Evolutionary conservation across 2,888 invertebrate species (phyloP), one percentile per base, ranked within the genome.

Genomic region (Synanthedon tipuliformis): DNA sequence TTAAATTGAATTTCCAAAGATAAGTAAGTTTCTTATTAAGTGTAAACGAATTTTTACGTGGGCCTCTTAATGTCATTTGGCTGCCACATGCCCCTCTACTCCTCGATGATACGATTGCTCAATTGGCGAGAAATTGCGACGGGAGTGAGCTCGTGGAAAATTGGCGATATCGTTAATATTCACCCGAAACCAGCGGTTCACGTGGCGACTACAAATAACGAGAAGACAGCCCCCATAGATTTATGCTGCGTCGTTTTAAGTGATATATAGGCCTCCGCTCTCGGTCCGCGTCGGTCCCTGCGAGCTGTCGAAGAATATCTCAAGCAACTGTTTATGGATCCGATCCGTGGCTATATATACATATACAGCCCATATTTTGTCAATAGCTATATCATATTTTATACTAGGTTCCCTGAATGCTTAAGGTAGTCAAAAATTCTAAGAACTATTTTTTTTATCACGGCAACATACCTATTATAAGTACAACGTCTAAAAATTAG

Each of bases 151-250:
- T 84, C 72, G 77, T 77, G 82, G 82, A 87, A 86, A 87, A 87
- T 87, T 85, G 87, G 80, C 83, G 85, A 85, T 86, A 86, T 85
- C 82, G 84, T 86, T 87, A 87, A 87, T 87, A 87, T 86, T 87
- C 86, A 86, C 82, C 87, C 81, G 80, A 85, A 85, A 84, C 81
- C 73, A 68, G 71, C 73, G 79, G 77, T 80, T 82, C 82, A 84
- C 85, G 83, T 82, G 81, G 84, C 79, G 82, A 83, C 86, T 82
- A 81, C 84, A 83, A 86, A 85, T 85, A 85, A 86, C 84, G 75
- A 79, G 78, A 72, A 74, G 81, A 81, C 81, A 77, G 69, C 71
- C 75, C 69, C 80, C 70, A 77, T 81, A 78, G 82, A 87, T 86
- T 86, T 87, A 86, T 84, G 78, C 71, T 73, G 76, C 74, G 82